These are phyloP conservation scores for Limosa lapponica DNA, from an alignment of 2,797 vertebrate genomes.

Conservation along the genomic window DNA sequence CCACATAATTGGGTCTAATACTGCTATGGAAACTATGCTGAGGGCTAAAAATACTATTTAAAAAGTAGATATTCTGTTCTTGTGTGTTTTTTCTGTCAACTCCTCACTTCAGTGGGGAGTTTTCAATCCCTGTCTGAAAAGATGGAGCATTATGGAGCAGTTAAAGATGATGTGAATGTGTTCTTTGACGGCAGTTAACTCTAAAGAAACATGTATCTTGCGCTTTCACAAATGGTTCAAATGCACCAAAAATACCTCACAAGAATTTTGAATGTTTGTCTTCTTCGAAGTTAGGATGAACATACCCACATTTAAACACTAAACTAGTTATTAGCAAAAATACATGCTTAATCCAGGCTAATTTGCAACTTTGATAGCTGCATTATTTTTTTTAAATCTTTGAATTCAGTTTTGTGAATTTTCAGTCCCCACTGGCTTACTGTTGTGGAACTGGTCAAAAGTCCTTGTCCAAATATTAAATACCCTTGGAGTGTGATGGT, in stretches of 20 bases:
- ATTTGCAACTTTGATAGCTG: neutral
- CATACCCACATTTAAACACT: neutral
- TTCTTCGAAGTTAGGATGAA: neutral
- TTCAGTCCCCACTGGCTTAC: neutral
- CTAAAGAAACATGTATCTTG: neutral
- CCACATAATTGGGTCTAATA: neutral
- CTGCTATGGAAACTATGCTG: neutral
- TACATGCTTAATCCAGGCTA: neutral
- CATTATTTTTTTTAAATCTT: neutral
- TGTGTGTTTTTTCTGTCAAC: neutral
- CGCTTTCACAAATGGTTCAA: neutral
- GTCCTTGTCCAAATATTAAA: slow-evolving; percentile 60
- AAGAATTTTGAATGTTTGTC: neutral
- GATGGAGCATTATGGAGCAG: neutral
- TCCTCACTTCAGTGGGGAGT: neutral
- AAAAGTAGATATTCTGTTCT: neutral
- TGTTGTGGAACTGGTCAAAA: slow-evolving; percentile 16
- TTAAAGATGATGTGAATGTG: neutral
- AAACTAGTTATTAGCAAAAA: neutral
- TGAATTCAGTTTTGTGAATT: neutral
- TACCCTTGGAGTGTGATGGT: neutral
- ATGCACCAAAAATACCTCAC: neutral
- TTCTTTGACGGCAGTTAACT: neutral
- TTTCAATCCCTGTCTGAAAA: neutral
- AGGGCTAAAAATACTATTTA: neutral